Evolutionary conservation across 1,140 invertebrate genomes (phyloP).

Genomic region (Adelges cooleyi): DNA sequence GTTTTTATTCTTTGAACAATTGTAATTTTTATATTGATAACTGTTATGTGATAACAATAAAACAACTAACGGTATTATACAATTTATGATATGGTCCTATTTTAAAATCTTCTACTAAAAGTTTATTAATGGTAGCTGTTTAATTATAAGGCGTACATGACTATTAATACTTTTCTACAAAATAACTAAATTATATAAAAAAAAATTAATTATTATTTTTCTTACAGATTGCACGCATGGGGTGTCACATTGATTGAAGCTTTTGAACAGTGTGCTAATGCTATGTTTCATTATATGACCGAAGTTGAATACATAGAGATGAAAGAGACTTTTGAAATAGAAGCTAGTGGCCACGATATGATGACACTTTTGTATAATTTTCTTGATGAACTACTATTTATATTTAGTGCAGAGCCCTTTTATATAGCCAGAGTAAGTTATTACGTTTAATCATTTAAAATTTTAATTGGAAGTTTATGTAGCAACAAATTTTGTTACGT

Average conservation of each 20-base stretch:
- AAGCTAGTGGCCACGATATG: constrained; percentile 77
- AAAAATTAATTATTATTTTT: not conserved
- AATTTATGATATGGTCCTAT: no score
- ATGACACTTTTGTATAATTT: constrained; percentile 83
- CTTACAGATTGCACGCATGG: constrained; percentile 75
- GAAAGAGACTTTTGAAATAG: constrained; percentile 61
- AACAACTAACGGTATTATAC: no score
- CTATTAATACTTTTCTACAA: no score
- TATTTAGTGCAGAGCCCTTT: constrained; percentile 83
- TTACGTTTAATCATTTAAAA: not conserved
- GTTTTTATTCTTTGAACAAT: no score
- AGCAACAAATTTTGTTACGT: not conserved
- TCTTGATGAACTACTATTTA: constrained; percentile 86
- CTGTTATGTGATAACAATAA: no score
- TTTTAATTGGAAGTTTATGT: not conserved
- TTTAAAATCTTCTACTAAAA: no score
- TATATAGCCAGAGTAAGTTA: constrained; percentile 54
- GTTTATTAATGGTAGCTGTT: no score
- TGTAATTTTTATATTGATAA: no score
- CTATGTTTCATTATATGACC: constrained; percentile 97
- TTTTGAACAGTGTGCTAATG: constrained; percentile 87
- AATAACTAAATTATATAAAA: no score
- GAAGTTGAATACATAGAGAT: constrained; percentile 79
- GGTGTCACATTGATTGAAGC: constrained; percentile 77
- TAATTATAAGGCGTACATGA: no score